Evolutionary conservation across 1,140 invertebrate species (phyloP), one percentile per base, ranked within the genome.

Genomic region (Ephestia elutella): DNA sequence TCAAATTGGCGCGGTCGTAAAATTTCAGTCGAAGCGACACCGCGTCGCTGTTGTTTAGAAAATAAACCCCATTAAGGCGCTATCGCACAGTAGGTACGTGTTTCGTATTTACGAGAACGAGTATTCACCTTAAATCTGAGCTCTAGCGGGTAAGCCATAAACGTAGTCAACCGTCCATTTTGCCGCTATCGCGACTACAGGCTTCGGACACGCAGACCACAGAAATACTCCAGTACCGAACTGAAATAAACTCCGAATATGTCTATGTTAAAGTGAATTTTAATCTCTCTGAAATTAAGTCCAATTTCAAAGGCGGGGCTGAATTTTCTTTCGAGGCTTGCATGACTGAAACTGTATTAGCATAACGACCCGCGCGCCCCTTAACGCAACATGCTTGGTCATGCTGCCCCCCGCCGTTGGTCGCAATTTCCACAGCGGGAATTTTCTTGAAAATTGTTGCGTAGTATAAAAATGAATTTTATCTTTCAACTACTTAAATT

Each of bases 121-220:
- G 71, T 78, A 71, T 72, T 68, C 50, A 8, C 50, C 60, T 79
- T 79, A 84, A 85, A 80, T 80, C 73, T 71, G 71, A 76, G 68
- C 72, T 69, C 70, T 72, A 70, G 71, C 73, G 75, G 74, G 66
- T 71, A 67, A 78, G 75, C 78, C 78, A 81, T 87, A 86, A 87
- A 87, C 76, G 85, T 87, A 85, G 79, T 81, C 82, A 85, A 83
- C 80, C 82, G 81, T 86, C 77, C 82, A 85, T 87, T 87, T 86
- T 79, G 79, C 70, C 71, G 71, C 76, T 87, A 86, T 86, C 81
- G 75, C 76, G 65, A 72, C 75, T 80, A 79, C 73, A 78, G 74
- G 66, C 78, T 65, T 69, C 71, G 66, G 70, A 86, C 84, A 87
- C 82, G 84, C 76, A 86, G 77, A 53, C 68, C 71, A 64, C 60